phyloP scores from a whole-genome alignment of 1,140 invertebrate species.

The Ostrea edulis region DNA sequence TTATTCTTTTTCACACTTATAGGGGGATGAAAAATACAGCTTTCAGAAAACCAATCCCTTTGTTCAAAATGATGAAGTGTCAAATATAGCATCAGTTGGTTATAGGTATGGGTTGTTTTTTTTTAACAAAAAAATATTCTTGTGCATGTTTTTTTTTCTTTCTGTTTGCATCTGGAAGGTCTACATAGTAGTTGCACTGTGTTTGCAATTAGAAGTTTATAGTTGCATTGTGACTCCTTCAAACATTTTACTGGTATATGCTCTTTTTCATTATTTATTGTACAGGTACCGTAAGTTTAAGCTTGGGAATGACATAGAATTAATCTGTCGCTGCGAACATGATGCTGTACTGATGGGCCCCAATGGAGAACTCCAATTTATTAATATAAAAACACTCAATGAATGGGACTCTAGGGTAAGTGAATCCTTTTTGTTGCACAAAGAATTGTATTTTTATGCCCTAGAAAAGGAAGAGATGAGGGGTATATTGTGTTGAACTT shows the following conservation, averaged over 20 bases:
- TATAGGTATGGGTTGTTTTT: constrained; percentile 85
- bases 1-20: constrained; percentile 41
- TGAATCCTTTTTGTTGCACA: constrained; percentile 3
- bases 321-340: constrained; percentile 97
- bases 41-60: constrained; percentile 97
- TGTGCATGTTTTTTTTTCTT: not conserved
- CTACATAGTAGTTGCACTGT: too few relatives aligned
- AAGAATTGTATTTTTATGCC: too few relatives aligned
- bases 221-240: too few relatives aligned
- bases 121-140: not conserved
- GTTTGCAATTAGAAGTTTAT: too few relatives aligned
- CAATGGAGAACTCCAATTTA: constrained; percentile 93
- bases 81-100: constrained; percentile 94
- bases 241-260: not conserved
- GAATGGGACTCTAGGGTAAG: constrained; percentile 97
- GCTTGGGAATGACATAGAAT: constrained; percentile 93
- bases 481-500: too few relatives aligned
- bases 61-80: constrained; percentile 86
- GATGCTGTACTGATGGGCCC: constrained; percentile 96
- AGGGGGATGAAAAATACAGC: constrained; percentile 91
- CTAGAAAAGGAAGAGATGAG: too few relatives aligned
- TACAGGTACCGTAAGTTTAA: constrained; percentile 98
- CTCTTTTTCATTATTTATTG: constrained; percentile 76
- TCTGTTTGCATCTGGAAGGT: not conserved
- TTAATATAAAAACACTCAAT: constrained; percentile 98